These are phyloP conservation scores for Hirtodrosophila cameraria DNA, from an alignment of 2,888 invertebrate species.

Conservation along the genomic window DNA sequence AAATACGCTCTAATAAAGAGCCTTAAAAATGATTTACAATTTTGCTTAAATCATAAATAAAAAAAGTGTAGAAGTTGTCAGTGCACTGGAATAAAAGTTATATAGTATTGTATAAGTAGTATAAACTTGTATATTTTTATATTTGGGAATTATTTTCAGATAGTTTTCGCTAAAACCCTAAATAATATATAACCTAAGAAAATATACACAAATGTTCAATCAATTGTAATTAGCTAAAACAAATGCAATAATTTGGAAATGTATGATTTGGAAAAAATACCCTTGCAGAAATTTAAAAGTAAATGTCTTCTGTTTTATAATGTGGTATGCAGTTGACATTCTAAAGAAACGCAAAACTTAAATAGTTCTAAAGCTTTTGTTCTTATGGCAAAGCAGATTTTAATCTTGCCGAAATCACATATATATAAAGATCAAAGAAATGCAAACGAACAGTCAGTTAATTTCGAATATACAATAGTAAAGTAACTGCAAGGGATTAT, in stretches of 20 bases:
- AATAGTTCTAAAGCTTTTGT: constrained; percentile 24
- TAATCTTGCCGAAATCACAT: background rate
- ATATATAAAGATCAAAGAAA: constrained; percentile 2
- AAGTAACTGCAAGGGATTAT: no score
- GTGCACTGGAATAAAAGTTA: constrained; percentile 15
- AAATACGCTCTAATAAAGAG: constrained; percentile 17
- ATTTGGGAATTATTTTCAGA: constrained; percentile 17
- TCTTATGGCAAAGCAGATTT: constrained; percentile 31
- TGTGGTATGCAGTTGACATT: background rate
- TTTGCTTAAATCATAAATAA: constrained; percentile 1
- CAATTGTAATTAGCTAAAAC: constrained; percentile 33
- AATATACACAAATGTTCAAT: constrained; percentile 41
- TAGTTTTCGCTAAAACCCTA: constrained; percentile 11
- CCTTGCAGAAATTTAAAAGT: constrained; percentile 28
- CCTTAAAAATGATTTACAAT: constrained; percentile 14
- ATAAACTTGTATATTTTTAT: constrained; percentile 9
- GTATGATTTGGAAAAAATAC: constrained; percentile 14
- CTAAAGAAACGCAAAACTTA: background rate
- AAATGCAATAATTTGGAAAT: constrained; percentile 10
- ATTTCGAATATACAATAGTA: constrained; percentile 9
- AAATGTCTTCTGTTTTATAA: background rate
- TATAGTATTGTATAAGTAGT: background rate
- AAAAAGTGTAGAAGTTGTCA: constrained; percentile 5
- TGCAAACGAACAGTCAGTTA: constrained; percentile 5
- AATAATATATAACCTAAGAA: constrained; percentile 10